A percentile compares a stretch with the other conserved stretches of the same genome.
phyloP scores from a whole-genome alignment of 2,888 invertebrate species.

The Oscheius sp. region DNA sequence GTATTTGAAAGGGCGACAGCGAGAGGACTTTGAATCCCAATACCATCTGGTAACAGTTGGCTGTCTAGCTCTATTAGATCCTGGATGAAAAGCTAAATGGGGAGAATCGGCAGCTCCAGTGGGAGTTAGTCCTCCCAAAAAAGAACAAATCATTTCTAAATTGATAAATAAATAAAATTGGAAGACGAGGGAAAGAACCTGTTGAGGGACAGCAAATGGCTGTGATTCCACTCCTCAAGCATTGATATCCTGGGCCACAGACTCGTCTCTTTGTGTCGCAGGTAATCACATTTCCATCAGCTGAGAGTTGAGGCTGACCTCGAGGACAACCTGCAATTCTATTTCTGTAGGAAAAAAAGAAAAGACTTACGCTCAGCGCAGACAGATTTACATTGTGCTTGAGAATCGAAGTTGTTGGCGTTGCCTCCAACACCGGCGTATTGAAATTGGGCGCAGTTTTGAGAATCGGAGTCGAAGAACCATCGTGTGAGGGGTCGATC shows the following conservation, averaged over 20 bases:
- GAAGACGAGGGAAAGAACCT: neutral
- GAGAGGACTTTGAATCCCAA: constrained; percentile 46
- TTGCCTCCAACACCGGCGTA: constrained; percentile 61
- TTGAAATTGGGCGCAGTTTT: constrained; percentile 53
- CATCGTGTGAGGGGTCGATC: constrained; percentile 39
- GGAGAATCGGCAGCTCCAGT: neutral
- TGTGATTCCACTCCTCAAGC: neutral
- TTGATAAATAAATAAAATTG: neutral
- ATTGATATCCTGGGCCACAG: constrained; percentile 20
- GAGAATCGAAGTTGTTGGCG: constrained; percentile 61
- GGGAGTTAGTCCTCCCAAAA: neutral
- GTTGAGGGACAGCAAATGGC: constrained; percentile 24
- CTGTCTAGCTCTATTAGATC: constrained; percentile 46
- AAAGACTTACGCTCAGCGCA: constrained; percentile 53
- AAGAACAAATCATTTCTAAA: constrained; percentile 14
- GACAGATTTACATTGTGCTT: constrained; percentile 57
- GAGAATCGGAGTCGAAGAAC: constrained; percentile 55
- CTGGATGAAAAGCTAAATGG: constrained; percentile 43
- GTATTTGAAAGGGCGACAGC: constrained; percentile 60
- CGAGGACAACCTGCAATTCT: constrained; percentile 47
- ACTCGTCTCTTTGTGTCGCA: constrained; percentile 9
- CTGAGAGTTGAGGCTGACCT: constrained; percentile 46
- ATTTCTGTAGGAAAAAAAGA: too few relatives aligned
- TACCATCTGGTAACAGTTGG: constrained; percentile 43
- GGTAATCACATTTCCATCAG: constrained; percentile 12